phyloP scores from a whole-genome alignment of 2,113 vertebrate species.

The Microtus montanus region DNA sequence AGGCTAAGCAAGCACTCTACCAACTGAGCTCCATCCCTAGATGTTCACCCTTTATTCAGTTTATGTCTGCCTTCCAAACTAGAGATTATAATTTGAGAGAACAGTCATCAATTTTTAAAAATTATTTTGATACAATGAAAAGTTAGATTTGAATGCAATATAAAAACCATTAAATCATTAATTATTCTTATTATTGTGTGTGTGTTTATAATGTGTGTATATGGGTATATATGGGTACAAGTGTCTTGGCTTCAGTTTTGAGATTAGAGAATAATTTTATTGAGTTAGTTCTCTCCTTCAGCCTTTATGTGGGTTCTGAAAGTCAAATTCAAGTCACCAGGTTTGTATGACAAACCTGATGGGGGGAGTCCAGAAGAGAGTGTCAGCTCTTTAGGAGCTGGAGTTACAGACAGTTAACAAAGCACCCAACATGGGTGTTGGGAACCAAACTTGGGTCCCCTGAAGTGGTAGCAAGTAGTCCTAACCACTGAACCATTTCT shows the following conservation, averaged over 20 bases:
- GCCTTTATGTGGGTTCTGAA: background rate
- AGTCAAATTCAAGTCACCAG: background rate
- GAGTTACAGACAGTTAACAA: too few species aligned
- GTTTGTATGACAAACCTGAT: background rate
- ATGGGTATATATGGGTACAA: background rate
- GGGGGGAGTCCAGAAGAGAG: too few species aligned
- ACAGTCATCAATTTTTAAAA: constrained; percentile 16
- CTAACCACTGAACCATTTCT: too few species aligned
- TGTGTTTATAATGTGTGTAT: background rate
- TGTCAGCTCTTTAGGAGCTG: too few species aligned
- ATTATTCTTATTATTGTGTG: background rate
- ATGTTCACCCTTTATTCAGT: background rate
- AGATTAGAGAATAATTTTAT: background rate
- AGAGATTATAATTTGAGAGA: background rate
- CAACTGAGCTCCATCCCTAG: background rate
- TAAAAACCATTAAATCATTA: background rate
- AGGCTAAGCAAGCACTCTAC: background rate
- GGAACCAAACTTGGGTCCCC: too few species aligned
- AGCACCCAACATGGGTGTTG: too few species aligned
- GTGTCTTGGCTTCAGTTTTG: background rate
- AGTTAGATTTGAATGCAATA: background rate
- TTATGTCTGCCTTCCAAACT: background rate
- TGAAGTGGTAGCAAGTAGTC: too few species aligned
- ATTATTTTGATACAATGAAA: constrained; percentile 39
- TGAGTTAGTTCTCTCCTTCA: background rate